Percentiles rank a stretch among this genome's conserved stretches.
These are phyloP conservation scores for Amphiprion ocellaris DNA, from an alignment of 2,113 vertebrate species.

Conservation along the genomic window DNA sequence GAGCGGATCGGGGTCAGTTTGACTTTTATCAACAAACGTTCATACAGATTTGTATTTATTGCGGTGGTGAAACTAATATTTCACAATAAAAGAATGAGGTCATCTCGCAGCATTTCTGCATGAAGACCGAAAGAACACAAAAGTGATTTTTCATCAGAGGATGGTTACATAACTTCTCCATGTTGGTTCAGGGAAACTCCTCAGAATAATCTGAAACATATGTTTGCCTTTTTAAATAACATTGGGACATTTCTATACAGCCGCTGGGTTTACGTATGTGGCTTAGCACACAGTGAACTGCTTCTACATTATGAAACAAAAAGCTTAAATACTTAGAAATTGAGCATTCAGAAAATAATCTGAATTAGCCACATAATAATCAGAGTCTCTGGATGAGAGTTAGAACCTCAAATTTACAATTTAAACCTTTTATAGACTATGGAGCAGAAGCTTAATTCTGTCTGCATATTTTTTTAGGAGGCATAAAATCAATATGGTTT, in stretches of 20 bases:
- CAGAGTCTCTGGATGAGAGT: background rate
- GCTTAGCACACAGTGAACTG: background rate
- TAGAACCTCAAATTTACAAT: background rate
- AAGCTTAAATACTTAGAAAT: background rate
- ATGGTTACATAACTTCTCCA: conserved; percentile 24
- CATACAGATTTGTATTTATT: background rate
- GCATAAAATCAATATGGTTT: background rate
- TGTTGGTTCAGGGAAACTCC: conserved; percentile 22
- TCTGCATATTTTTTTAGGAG: background rate
- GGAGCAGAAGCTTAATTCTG: background rate
- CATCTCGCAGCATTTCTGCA: conserved; percentile 8
- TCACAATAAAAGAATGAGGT: background rate
- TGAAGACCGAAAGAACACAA: background rate
- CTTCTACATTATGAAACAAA: background rate
- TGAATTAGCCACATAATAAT: background rate
- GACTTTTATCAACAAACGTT: conserved; percentile 22
- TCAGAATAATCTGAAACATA: conserved; percentile 31
- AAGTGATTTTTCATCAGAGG: background rate
- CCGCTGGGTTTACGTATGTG: background rate
- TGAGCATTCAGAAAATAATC: background rate
- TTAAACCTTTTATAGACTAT: background rate
- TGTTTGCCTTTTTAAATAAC: conserved; percentile 35
- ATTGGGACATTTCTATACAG: background rate
- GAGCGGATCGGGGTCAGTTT: conserved; percentile 1
- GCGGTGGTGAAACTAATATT: background rate